Evolutionary conservation across 2,113 vertebrate species (phyloP).

Genomic region (Helogale parvula): DNA sequence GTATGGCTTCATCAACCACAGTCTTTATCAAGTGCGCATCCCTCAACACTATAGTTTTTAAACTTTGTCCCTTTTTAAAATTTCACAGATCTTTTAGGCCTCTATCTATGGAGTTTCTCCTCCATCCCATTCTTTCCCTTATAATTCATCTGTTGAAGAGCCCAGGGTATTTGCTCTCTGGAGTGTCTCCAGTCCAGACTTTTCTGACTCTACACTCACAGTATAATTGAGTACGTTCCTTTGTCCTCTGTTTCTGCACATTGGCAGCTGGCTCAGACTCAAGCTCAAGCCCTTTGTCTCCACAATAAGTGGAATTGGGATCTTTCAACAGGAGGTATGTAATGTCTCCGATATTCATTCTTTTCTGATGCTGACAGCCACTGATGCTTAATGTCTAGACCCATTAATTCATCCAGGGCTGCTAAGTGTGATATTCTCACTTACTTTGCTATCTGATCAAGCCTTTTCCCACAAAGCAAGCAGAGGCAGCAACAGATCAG

Average conservation of each 20-base stretch:
- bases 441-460: not conserved
- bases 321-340: not conserved
- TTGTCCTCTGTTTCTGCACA: not conserved
- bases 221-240: not conserved
- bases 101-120: not conserved
- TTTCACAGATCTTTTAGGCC: not conserved
- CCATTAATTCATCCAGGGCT: not conserved
- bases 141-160: not conserved
- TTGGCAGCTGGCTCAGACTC: not conserved
- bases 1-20: not conserved
- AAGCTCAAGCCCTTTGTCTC: not conserved
- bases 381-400: not conserved
- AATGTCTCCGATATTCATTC: not conserved
- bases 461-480: conserved; percentile 4
- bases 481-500: not conserved
- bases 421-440: not conserved
- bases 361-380: not conserved
- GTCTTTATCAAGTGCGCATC: not conserved
- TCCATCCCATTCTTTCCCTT: not conserved
- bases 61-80: not conserved
- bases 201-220: not conserved
- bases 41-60: not conserved
- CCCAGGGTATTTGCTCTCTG: not conserved
- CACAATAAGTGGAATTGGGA: not conserved
- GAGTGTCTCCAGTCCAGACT: not conserved